These are phyloP conservation scores for Amblyornis subalaris DNA, from an alignment of 2,113 vertebrate species.

Conservation along the genomic window DNA sequence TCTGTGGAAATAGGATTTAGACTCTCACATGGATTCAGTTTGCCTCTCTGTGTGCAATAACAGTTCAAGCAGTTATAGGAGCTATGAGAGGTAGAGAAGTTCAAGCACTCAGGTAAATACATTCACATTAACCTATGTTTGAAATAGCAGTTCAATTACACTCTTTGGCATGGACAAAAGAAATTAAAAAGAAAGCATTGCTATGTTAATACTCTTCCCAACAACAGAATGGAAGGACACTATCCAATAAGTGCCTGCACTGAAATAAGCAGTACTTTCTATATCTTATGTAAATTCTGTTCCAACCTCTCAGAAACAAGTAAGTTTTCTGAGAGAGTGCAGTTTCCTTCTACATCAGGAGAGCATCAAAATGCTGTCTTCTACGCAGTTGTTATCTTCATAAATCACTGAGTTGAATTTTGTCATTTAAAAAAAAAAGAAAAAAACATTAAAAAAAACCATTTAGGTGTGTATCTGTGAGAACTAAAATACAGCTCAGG, in stretches of 20 bases:
- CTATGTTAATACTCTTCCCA: background rate
- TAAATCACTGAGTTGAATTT: background rate
- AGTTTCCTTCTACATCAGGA: background rate
- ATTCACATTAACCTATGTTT: background rate
- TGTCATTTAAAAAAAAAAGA: background rate
- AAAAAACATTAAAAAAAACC: background rate
- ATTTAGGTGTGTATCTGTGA: background rate
- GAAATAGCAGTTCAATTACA: background rate
- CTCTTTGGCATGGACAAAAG: slow-evolving; percentile 13
- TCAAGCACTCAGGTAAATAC: slow-evolving; percentile 3
- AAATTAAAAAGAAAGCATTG: background rate
- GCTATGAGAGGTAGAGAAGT: slow-evolving; percentile 29
- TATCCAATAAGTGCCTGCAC: background rate
- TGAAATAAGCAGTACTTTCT: background rate
- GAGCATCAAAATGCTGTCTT: background rate
- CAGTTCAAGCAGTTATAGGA: background rate
- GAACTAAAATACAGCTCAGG: background rate
- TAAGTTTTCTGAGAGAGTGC: background rate
- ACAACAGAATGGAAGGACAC: background rate
- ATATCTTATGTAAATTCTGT: background rate
- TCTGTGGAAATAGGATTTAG: background rate
- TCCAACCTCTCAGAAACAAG: background rate
- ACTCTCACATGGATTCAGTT: background rate
- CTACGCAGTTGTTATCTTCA: background rate
- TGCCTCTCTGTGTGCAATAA: background rate